phyloP scores from a whole-genome alignment of 2,888 invertebrate genomes.

The Operophtera brumata region DNA sequence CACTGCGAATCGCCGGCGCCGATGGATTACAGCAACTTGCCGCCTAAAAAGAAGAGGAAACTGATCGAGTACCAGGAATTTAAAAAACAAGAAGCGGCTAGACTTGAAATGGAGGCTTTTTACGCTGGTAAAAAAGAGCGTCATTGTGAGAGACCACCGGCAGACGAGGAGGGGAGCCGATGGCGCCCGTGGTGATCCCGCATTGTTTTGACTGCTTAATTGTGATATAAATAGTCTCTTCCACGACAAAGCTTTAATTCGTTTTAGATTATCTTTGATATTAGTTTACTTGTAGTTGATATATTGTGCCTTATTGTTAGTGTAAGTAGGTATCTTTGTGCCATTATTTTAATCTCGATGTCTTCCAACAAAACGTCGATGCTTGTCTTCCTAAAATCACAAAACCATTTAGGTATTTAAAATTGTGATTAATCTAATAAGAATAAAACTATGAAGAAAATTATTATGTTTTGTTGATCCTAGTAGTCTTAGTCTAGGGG shows the following conservation, averaged over 20 bases:
- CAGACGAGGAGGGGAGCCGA: conserved; percentile 62
- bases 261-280: conserved; percentile 58
- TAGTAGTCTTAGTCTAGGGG: neutral
- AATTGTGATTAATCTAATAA: conserved; percentile 17
- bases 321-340: conserved; percentile 41
- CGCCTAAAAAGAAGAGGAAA: conserved; percentile 79
- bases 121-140: conserved; percentile 63
- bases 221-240: conserved; percentile 76
- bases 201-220: conserved; percentile 35
- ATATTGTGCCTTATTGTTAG: conserved; percentile 34
- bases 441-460: conserved; percentile 15
- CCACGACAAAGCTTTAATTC: conserved; percentile 78
- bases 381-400: conserved; percentile 42
- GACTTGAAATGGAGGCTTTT: conserved; percentile 66
- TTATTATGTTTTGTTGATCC: neutral
- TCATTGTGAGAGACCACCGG: conserved; percentile 52
- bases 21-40: conserved; percentile 77
- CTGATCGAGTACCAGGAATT: conserved; percentile 77
- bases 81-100: conserved; percentile 76
- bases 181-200: conserved; percentile 71
- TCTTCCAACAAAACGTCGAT: conserved; percentile 57
- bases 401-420: conserved; percentile 3
- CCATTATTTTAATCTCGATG: conserved; percentile 72
- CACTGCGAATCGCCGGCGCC: conserved; percentile 66
- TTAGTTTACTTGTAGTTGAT: conserved; percentile 30